Percentiles rank a stretch among this genome's conserved stretches.
phyloP scores from a whole-genome alignment of 2,888 invertebrate genomes.

The Mayetiola destructor region DNA sequence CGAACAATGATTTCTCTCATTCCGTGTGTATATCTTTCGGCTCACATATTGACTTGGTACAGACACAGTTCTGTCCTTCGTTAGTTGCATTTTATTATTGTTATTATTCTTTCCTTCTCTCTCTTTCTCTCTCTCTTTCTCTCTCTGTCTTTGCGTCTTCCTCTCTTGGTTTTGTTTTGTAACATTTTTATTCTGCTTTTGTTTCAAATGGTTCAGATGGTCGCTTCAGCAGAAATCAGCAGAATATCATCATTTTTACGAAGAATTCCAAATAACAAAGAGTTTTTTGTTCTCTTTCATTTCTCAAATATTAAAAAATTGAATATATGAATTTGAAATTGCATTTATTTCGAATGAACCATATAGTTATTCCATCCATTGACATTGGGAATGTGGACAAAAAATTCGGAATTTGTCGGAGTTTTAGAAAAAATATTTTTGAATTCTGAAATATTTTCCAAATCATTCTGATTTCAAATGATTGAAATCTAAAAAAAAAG shows the following conservation, averaged over 20 bases:
- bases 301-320: too few relatives aligned
- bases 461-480: too few relatives aligned
- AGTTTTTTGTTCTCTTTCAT: background rate
- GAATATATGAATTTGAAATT: too few relatives aligned
- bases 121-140: background rate
- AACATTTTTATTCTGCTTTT: background rate
- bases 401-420: too few relatives aligned
- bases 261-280: conserved; percentile 1
- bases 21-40: background rate
- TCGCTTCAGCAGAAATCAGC: background rate
- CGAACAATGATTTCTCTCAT: too few relatives aligned
- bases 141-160: background rate
- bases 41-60: background rate
- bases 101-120: background rate
- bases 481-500: too few relatives aligned
- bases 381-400: too few relatives aligned
- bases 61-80: background rate
- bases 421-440: too few relatives aligned
- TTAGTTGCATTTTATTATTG: background rate
- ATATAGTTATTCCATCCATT: too few relatives aligned
- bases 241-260: background rate
- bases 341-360: too few relatives aligned
- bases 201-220: background rate
- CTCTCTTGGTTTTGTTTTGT: background rate
- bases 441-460: too few relatives aligned